Percentiles rank a stretch among this genome's conserved stretches.
These are phyloP conservation scores for Diploptera punctata DNA, from an alignment of 2,888 invertebrate genomes.

Conservation along the genomic window DNA sequence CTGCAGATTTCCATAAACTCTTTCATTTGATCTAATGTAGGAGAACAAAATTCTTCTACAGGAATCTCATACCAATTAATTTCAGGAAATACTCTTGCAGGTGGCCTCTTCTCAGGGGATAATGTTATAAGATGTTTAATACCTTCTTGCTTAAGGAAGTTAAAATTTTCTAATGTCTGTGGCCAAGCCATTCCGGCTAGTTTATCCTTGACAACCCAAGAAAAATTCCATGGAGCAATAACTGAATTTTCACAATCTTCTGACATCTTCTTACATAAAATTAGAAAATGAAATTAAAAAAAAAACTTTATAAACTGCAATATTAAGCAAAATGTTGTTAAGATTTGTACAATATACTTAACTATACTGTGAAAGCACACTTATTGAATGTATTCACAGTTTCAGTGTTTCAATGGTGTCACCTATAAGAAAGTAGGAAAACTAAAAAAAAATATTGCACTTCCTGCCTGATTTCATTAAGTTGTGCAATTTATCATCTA, in stretches of 20 bases:
- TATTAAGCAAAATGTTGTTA: too few species aligned
- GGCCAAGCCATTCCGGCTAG: slow-evolving; percentile 75
- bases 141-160: slow-evolving; percentile 66
- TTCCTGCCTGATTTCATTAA: too few species aligned
- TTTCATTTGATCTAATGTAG: slow-evolving; percentile 68
- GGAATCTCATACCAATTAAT: slow-evolving; percentile 68
- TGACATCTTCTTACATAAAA: too few species aligned
- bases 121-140: slow-evolving; percentile 70
- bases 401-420: too few species aligned
- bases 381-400: too few species aligned
- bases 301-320: too few species aligned
- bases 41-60: slow-evolving; percentile 71
- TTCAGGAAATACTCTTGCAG: slow-evolving; percentile 59
- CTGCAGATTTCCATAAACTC: slow-evolving; percentile 71
- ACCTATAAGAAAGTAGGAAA: too few species aligned
- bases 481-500: too few species aligned
- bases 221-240: slow-evolving; percentile 69
- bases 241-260: not conserved
- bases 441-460: too few species aligned
- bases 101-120: slow-evolving; percentile 69
- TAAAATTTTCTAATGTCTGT: slow-evolving; percentile 64
- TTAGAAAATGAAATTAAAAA: too few species aligned
- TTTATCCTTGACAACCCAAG: slow-evolving; percentile 69
- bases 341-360: too few species aligned
- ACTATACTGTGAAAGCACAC: too few species aligned